A percentile compares a stretch with the other conserved stretches of the same genome.
Evolutionary conservation across 1,140 invertebrate genomes (phyloP).

Genomic region (Drosophila quadrilineata): DNA sequence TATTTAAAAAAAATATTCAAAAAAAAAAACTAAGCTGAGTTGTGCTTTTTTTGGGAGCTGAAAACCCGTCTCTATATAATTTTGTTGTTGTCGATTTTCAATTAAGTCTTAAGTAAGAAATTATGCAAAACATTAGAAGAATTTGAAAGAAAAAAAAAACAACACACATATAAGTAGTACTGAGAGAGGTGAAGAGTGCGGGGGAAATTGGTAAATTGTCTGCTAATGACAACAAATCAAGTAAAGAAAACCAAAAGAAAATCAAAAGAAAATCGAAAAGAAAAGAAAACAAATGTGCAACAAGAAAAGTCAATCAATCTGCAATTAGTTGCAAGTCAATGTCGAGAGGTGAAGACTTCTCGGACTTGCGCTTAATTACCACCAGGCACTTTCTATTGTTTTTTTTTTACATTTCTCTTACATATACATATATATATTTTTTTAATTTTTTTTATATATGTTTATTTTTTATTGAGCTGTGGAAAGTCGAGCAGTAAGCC

Average conservation of each 20-base stretch:
- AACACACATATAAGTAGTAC: too few relatives aligned
- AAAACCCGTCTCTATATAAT: conserved; percentile 21
- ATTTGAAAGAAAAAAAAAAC: conserved; percentile 24
- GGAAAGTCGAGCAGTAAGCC: conserved; percentile 70
- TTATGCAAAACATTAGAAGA: conserved; percentile 75
- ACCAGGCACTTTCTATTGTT: conserved; percentile 53
- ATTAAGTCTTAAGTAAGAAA: conserved; percentile 81
- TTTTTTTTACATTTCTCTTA: too few relatives aligned
- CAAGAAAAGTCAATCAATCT: conserved; percentile 69
- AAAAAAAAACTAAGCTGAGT: conserved; percentile 25
- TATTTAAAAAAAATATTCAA: not conserved
- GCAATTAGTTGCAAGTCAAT: conserved; percentile 65
- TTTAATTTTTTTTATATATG: too few relatives aligned
- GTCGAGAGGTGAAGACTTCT: too few relatives aligned
- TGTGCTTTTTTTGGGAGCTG: conserved; percentile 46
- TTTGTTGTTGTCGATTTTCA: conserved; percentile 53
- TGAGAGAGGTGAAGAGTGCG: conserved; percentile 26
- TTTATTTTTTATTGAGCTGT: too few relatives aligned
- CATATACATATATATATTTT: too few relatives aligned
- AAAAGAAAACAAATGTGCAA: conserved; percentile 29
- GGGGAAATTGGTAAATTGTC: too few relatives aligned
- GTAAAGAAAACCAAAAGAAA: conserved; percentile 24
- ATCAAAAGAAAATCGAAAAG: too few relatives aligned
- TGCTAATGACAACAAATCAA: too few relatives aligned
- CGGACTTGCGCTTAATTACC: too few relatives aligned